Percentiles rank a stretch among this genome's conserved stretches.
Conservation (phyloP, 2,113 vertebrate species). For the Tetrax tetrax region DNA sequence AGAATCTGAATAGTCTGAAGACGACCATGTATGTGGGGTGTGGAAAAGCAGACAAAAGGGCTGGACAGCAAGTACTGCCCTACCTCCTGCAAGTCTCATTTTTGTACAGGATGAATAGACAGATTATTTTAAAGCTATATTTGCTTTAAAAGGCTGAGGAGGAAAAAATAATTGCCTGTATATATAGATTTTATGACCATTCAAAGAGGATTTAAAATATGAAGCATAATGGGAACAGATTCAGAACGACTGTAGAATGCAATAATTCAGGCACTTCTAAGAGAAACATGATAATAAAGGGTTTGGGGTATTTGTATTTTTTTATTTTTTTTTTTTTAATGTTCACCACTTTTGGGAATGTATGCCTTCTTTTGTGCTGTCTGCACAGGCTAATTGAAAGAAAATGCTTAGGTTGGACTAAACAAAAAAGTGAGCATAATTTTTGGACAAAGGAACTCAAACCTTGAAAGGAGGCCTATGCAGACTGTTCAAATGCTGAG, state of each 20-base stretch:
- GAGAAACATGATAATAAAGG: not conserved
- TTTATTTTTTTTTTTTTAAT: too few relatives aligned
- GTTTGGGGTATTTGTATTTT: not conserved
- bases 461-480: not conserved
- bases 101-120: not conserved
- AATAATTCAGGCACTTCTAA: not conserved
- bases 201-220: not conserved
- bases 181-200: not conserved
- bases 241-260: not conserved
- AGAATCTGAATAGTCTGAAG: not conserved
- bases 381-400: not conserved
- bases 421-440: not conserved
- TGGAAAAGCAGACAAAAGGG: not conserved
- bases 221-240: not conserved
- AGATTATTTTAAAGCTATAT: not conserved
- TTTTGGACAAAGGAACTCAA: not conserved
- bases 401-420: not conserved
- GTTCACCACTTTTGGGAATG: not conserved
- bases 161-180: not conserved
- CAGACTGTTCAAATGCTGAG: not conserved
- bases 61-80: not conserved
- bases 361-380: not conserved
- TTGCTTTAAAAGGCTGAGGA: not conserved
- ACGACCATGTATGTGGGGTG: accelerated
- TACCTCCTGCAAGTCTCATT: not conserved